phyloP scores from a whole-genome alignment of 2,888 invertebrate species.

The Volucella inanis region DNA sequence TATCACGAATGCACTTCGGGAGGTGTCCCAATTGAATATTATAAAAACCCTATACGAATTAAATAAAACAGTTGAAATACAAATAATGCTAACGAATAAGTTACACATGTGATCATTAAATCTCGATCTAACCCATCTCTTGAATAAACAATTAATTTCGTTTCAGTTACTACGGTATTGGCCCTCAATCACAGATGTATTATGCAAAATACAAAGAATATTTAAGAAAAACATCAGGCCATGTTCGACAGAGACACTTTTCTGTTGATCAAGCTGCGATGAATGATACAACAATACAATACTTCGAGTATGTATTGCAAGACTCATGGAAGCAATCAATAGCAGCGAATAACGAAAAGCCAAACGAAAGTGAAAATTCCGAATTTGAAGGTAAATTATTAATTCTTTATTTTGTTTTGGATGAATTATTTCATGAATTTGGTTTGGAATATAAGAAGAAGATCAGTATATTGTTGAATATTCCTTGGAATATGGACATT shows the following conservation, averaged over 20 bases:
- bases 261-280: constrained; percentile 75
- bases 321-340: constrained; percentile 29
- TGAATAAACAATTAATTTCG: not conserved
- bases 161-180: constrained; percentile 79
- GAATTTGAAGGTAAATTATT: constrained; percentile 69
- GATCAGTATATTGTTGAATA: constrained; percentile 99
- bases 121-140: too few relatives aligned
- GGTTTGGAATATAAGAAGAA: constrained; percentile 83
- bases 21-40: too few relatives aligned
- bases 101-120: too few relatives aligned
- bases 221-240: constrained; percentile 75
- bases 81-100: too few relatives aligned
- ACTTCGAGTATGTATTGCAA: constrained; percentile 56
- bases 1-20: too few relatives aligned
- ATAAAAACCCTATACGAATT: too few relatives aligned
- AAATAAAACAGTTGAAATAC: too few relatives aligned
- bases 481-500: constrained; percentile 97
- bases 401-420: constrained; percentile 50
- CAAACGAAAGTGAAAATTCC: constrained; percentile 31
- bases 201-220: constrained; percentile 78
- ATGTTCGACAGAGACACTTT: constrained; percentile 79
- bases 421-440: not conserved
- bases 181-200: constrained; percentile 80
- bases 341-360: constrained; percentile 18
- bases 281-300: constrained; percentile 68